Evolutionary conservation across 92 coral and sea anemone species (phyloP).

Genomic region (Paramuricea clavata): DNA sequence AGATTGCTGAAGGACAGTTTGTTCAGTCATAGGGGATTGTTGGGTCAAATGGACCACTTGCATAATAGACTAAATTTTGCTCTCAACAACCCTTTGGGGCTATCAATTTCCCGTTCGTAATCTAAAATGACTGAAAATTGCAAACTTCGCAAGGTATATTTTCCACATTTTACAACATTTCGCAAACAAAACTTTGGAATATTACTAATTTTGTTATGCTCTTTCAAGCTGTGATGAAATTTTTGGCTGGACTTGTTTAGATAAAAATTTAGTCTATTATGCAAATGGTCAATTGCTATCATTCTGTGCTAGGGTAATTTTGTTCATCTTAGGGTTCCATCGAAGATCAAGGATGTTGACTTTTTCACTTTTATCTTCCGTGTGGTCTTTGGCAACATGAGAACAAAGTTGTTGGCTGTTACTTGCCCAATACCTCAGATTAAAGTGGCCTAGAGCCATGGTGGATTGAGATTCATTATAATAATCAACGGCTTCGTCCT

Average conservation of each 20-base stretch:
- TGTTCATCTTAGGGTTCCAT: slow-evolving; percentile 7
- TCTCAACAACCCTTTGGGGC: no score
- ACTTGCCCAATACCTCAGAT: slow-evolving; percentile 47
- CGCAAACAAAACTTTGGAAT: no score
- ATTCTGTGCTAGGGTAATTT: neutral
- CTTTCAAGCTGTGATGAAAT: no score
- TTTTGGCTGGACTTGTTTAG: no score
- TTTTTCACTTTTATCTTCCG: neutral
- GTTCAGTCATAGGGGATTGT: neutral
- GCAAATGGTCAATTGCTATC: no score
- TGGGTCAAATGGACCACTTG: neutral
- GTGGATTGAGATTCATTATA: slow-evolving; percentile 6
- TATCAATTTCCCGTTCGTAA: no score
- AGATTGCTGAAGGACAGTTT: neutral
- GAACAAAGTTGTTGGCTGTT: slow-evolving; percentile 1
- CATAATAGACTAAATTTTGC: no score
- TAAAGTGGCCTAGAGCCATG: neutral
- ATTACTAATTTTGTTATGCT: no score
- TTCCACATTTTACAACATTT: no score
- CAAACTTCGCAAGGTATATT: no score
- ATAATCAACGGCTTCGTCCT: neutral
- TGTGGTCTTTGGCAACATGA: neutral
- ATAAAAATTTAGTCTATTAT: no score
- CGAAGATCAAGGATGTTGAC: slow-evolving; percentile 28
- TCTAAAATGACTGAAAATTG: no score